Evolutionary conservation across 2,113 vertebrate species (phyloP).

Genomic region (Hydrochoerus hydrochaeris): DNA sequence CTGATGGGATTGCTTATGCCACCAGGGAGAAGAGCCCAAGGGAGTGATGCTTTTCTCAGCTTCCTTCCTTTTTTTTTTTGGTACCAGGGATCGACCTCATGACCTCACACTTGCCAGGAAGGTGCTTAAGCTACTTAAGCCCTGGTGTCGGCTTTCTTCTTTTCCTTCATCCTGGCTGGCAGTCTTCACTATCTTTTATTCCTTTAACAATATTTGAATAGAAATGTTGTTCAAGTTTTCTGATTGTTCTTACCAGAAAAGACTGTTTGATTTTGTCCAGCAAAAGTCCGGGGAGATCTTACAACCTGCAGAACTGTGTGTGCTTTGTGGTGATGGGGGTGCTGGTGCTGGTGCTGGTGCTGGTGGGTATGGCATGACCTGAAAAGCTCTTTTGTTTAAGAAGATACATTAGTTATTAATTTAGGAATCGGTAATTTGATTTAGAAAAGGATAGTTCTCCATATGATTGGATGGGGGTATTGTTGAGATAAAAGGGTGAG

Average conservation of each 20-base stretch:
- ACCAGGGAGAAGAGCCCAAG: neutral
- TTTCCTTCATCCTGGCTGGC: neutral
- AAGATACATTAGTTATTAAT: neutral
- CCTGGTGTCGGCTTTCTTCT: neutral
- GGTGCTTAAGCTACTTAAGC: no score
- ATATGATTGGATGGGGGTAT: neutral
- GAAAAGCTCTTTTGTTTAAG: neutral
- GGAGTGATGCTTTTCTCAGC: neutral
- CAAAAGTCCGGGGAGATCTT: neutral
- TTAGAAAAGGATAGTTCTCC: neutral
- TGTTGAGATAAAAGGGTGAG: neutral
- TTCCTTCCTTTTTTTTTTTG: no score
- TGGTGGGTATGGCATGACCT: neutral
- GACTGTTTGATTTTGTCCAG: neutral
- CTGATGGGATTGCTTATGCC: neutral
- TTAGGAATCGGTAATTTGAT: neutral
- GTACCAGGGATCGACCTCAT: no score
- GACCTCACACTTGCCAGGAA: no score
- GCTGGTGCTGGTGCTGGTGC: neutral
- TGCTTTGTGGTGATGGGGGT: neutral
- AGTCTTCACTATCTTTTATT: neutral
- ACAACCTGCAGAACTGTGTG: neutral
- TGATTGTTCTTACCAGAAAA: neutral
- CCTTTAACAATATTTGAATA: neutral
- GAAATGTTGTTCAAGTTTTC: neutral